Evolutionary conservation across 2,888 invertebrate genomes (phyloP).

Genomic region (Mesochorus sp.): DNA sequence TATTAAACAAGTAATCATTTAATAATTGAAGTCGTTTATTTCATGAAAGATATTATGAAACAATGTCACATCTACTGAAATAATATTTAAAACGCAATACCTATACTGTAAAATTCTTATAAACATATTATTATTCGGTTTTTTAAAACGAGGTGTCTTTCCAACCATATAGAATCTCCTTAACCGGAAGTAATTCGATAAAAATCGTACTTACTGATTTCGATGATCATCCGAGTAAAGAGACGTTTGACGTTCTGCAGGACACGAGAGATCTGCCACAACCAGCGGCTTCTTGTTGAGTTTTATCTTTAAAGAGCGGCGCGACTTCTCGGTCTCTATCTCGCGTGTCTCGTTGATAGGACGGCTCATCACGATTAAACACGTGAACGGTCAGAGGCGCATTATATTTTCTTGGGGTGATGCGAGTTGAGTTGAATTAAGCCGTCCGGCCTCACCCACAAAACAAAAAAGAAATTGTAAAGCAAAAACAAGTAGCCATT

Average conservation of each 20-base stretch:
- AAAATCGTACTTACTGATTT: conserved; percentile 31
- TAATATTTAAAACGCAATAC: too few relatives aligned
- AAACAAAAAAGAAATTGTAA: conserved; percentile 44
- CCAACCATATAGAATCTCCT: too few relatives aligned
- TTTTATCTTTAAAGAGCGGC: conserved; percentile 48
- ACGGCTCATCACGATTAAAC: conserved; percentile 58
- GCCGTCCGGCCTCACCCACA: conserved; percentile 33
- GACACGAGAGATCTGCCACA: conserved; percentile 26
- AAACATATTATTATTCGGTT: too few relatives aligned
- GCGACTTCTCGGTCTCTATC: conserved; percentile 23
- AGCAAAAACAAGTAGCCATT: background rate
- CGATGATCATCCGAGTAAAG: conserved; percentile 7
- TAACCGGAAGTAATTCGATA: background rate
- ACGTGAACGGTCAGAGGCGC: conserved; percentile 31
- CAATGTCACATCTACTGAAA: too few relatives aligned
- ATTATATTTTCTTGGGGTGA: conserved; percentile 43
- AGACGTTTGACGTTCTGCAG: conserved; percentile 39
- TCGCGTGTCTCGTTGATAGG: conserved; percentile 62
- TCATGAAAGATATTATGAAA: too few relatives aligned
- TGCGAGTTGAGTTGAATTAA: conserved; percentile 27
- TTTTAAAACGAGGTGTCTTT: too few relatives aligned
- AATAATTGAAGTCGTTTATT: background rate
- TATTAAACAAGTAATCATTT: background rate
- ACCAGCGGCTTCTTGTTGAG: conserved; percentile 26
- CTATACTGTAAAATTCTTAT: too few relatives aligned